Conservation (phyloP, 53 echinoderm and acorn worm species). For the Pentamera pediparva region DNA sequence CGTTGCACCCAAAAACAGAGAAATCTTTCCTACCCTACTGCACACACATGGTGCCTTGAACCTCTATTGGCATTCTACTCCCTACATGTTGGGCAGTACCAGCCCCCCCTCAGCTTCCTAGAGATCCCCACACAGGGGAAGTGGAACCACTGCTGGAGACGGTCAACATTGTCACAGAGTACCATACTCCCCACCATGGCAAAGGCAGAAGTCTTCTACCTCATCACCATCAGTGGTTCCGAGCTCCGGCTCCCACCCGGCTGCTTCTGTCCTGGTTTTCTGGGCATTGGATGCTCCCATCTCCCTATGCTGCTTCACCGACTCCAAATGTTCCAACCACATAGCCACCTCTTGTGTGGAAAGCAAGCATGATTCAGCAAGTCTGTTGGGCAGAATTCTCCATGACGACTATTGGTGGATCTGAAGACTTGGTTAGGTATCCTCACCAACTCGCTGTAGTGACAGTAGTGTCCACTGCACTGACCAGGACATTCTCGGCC, state of each 20-base stretch:
- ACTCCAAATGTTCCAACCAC: conserved; percentile 13
- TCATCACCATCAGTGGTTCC: background rate
- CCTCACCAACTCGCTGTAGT: too few relatives aligned
- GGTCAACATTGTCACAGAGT: conserved; percentile 3
- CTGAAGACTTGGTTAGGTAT: too few relatives aligned
- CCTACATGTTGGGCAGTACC: conserved; percentile 17
- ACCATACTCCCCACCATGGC: conserved; percentile 6
- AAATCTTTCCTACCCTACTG: too few relatives aligned
- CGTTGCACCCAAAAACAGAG: too few relatives aligned
- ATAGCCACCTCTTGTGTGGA: conserved; percentile 16
- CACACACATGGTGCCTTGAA: too few relatives aligned
- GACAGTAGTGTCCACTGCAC: conserved; percentile 14
- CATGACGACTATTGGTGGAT: too few relatives aligned
- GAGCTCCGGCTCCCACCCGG: background rate
- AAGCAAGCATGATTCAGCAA: conserved; percentile 1
- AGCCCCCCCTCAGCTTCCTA: background rate
- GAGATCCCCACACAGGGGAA: background rate
- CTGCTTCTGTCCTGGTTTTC: background rate
- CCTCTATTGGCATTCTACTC: background rate
- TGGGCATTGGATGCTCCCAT: conserved; percentile 3
- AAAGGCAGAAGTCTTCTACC: conserved; percentile 15
- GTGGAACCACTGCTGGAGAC: conserved; percentile 5
- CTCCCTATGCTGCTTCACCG: background rate
- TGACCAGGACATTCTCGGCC: background rate
- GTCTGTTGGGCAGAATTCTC: background rate